phyloP scores from a whole-genome alignment of 2,113 vertebrate genomes.

The Corapipo altera region DNA sequence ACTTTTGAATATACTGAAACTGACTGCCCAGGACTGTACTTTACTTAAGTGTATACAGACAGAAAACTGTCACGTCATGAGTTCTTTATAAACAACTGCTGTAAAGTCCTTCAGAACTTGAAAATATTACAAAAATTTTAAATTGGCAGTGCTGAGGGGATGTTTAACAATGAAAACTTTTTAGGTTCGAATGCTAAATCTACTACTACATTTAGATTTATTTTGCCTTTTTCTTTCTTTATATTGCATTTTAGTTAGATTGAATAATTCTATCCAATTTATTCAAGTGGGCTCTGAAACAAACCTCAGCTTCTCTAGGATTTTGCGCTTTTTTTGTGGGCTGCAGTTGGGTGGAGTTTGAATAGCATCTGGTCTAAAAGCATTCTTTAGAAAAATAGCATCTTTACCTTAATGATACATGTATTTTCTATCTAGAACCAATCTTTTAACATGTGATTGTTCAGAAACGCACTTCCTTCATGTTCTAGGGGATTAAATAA shows the following conservation, averaged over 20 bases:
- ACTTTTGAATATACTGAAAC: not conserved
- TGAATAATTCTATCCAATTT: not conserved
- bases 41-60: not conserved
- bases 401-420: not conserved
- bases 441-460: not conserved
- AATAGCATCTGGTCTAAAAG: not conserved
- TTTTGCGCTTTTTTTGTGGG: not conserved
- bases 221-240: not conserved
- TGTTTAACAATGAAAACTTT: not conserved
- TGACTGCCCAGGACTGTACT: not conserved
- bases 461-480: slow-evolving; percentile 1
- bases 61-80: not conserved
- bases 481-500: slow-evolving; percentile 8
- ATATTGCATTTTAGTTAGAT: not conserved
- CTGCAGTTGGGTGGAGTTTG: not conserved
- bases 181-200: not conserved
- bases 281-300: not conserved
- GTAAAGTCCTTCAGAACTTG: not conserved
- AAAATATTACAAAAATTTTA: not conserved
- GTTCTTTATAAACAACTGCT: not conserved
- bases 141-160: not conserved
- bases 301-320: not conserved
- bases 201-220: not conserved
- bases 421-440: slow-evolving; percentile 5
- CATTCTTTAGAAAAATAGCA: not conserved